Evolutionary conservation across 2,113 vertebrate species (phyloP).

Genomic region (Planiliza haematocheilus): DNA sequence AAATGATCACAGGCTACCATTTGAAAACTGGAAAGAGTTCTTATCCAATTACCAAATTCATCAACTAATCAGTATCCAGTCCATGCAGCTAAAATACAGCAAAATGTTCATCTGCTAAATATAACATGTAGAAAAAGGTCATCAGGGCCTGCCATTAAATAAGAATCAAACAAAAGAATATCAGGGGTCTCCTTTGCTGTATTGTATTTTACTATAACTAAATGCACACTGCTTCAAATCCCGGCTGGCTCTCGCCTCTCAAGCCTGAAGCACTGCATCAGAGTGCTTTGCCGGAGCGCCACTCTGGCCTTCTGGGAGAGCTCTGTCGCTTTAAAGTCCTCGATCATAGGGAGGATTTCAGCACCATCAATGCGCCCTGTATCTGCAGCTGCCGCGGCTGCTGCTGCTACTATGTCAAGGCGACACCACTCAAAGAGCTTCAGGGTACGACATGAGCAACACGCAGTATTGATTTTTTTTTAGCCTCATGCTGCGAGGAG

Average conservation of each 20-base stretch:
- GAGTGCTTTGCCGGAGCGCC: constrained; percentile 49
- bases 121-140: background rate
- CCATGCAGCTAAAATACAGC: too few relatives aligned
- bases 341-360: constrained; percentile 65
- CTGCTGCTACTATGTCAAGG: constrained; percentile 48
- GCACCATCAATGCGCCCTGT: constrained; percentile 50
- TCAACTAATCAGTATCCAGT: background rate
- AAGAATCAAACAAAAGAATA: background rate
- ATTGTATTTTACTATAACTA: constrained; percentile 20
- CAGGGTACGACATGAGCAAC: constrained; percentile 62
- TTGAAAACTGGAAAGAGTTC: too few relatives aligned
- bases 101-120: background rate
- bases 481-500: constrained; percentile 38
- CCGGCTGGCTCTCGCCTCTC: constrained; percentile 24
- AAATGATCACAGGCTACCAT: too few relatives aligned
- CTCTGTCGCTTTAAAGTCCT: constrained; percentile 57
- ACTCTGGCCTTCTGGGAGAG: constrained; percentile 57
- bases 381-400: constrained; percentile 32
- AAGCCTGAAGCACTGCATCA: constrained; percentile 36
- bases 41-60: background rate
- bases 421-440: constrained; percentile 46
- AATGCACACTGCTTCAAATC: constrained; percentile 41
- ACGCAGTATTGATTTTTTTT: constrained; percentile 62
- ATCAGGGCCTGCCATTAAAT: background rate
- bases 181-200: background rate